Evolutionary conservation across 2,797 vertebrate species (phyloP), one percentile per base, ranked within the genome.

Genomic region (Chelon labrosus): DNA sequence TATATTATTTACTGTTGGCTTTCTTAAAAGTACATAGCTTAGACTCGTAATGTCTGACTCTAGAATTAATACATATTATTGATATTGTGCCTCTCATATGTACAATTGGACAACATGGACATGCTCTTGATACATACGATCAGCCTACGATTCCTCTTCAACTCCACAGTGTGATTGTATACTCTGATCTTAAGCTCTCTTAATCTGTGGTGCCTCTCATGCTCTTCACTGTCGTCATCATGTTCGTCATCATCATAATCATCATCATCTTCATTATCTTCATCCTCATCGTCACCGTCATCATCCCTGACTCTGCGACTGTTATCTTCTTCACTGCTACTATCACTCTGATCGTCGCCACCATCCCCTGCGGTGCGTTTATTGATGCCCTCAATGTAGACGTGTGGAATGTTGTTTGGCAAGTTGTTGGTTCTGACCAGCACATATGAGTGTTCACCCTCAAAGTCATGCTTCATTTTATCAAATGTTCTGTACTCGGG

Each of bases 401-500:
- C 87, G 0, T 70, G 89, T 1, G 88, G 92, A 65, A 95, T 76
- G 69, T 92, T 93, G 46, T 85, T 78, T 11, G 93, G 90, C 49
- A 95, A 65, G 17, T 55, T 79, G 10, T 72, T 82, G 53, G 93
- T 95, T 83, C 83, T 91, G 62, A 93, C 72, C 68, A 97, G 71
- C 73, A 96, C 79, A 7, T 97, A 96, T 0, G 93, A 94, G 67
- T 90, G 75, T 66, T 82, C 86, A 13, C 95, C 95, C 67, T 94
- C 84, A 68, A 96, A 96, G 27, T 92, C 66, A 65, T 96, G 92
- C 82, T 91, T 86, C 75, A 93, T 49, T 25, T 90, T 56, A 0
- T 97, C 96, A 2, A 96, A 97, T 5, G 95, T 96, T 80, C 50
- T 44, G 77, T 95, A 97, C 71, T 95, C 91, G 1, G 94, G 90